These are phyloP conservation scores for Chlorops oryzae DNA, from an alignment of 1,140 invertebrate genomes.

Conservation along the genomic window DNA sequence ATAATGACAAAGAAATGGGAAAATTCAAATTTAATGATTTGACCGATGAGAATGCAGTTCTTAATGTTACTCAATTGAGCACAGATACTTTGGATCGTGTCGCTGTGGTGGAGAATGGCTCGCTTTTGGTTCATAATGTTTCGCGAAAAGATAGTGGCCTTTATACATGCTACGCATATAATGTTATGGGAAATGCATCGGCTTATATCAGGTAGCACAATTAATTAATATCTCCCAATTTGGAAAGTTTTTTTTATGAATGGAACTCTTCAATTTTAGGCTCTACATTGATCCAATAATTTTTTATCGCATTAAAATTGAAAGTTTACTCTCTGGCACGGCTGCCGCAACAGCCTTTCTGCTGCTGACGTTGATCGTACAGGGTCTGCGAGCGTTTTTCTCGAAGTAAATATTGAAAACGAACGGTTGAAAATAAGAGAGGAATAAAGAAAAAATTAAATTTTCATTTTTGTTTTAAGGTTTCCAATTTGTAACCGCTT, in stretches of 20 bases:
- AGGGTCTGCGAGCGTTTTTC: constrained; percentile 64
- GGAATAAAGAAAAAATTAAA: too few species aligned
- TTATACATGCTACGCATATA: constrained; percentile 81
- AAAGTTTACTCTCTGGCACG: constrained; percentile 75
- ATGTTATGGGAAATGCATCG: constrained; percentile 71
- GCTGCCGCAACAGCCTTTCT: constrained; percentile 73
- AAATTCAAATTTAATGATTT: constrained; percentile 30
- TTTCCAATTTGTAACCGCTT: constrained; percentile 58
- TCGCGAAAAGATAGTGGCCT: constrained; percentile 74
- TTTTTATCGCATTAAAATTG: constrained; percentile 73
- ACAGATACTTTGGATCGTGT: constrained; percentile 40
- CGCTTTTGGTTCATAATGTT: constrained; percentile 59
- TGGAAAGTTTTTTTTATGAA: not conserved
- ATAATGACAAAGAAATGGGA: constrained; percentile 26
- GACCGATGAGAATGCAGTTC: constrained; percentile 27
- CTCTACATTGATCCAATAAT: constrained; percentile 75
- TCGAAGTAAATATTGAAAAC: constrained; percentile 55
- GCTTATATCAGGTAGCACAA: constrained; percentile 53
- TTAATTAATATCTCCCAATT: not conserved
- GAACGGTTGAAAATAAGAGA: too few species aligned
- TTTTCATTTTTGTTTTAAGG: constrained; percentile 50
- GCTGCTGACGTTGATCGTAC: constrained; percentile 67
- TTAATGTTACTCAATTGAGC: constrained; percentile 26
- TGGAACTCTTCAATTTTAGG: constrained; percentile 43
- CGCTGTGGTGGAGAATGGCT: constrained; percentile 60